Conservation (phyloP, 2,113 vertebrate genomes). For the Rhegmatorhina hoffmannsi region DNA sequence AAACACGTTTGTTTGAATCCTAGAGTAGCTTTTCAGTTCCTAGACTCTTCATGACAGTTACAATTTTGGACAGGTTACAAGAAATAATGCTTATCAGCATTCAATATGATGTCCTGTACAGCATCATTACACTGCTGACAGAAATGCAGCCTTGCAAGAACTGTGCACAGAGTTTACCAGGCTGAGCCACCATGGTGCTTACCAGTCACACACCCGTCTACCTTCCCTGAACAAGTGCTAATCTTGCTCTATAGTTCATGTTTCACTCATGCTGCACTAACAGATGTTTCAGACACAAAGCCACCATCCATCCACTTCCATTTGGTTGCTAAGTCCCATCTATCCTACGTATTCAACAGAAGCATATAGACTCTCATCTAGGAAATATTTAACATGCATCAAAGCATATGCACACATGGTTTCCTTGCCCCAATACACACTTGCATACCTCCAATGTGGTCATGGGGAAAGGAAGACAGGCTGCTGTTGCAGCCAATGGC, state of each 20-base stretch:
- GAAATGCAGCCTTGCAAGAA: not conserved
- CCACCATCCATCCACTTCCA: accelerated
- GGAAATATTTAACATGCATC: not conserved
- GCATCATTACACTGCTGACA: not conserved
- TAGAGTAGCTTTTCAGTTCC: not conserved
- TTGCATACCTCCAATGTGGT: not conserved
- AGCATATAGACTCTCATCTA: not conserved
- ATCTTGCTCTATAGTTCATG: not conserved
- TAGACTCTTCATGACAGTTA: not conserved
- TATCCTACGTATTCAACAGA: not conserved
- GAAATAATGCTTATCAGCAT: not conserved
- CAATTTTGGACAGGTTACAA: not conserved
- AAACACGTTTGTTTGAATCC: accelerated
- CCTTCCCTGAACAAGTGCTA: not conserved
- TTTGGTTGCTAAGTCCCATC: not conserved
- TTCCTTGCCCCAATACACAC: not conserved
- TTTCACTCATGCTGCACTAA: not conserved
- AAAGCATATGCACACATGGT: accelerated
- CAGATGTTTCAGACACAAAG: not conserved
- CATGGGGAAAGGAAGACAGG: not conserved
- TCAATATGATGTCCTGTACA: not conserved
- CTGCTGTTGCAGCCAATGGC: not conserved
- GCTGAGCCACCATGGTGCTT: not conserved
- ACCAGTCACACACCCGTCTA: not conserved
- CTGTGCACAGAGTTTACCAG: not conserved